Conservation (phyloP, 2,888 invertebrate species). For the Orchesellides sinensis region DNA sequence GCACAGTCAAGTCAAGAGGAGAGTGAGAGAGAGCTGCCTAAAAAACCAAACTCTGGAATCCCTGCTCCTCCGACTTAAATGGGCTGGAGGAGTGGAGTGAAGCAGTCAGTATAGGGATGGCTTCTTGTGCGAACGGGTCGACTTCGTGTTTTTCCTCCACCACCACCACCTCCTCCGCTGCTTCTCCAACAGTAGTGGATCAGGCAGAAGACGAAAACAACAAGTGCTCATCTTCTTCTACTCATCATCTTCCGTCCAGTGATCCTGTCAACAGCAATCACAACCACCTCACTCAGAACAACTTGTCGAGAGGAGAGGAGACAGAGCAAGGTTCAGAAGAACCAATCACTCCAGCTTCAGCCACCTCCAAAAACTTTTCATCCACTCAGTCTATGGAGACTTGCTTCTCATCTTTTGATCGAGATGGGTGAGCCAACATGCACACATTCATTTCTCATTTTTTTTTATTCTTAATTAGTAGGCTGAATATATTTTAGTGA, state of each 20-base stretch:
- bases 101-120: slow-evolving; percentile 31
- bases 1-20: neutral
- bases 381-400: slow-evolving; percentile 84
- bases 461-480: neutral
- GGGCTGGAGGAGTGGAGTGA: neutral
- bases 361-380: neutral
- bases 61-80: no score
- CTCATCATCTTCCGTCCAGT: neutral
- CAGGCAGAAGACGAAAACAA: neutral
- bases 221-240: neutral
- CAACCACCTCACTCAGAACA: neutral
- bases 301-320: neutral
- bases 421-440: slow-evolving; percentile 84
- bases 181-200: neutral
- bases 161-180: slow-evolving; percentile 1
- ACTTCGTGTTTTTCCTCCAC: neutral
- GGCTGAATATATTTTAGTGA: neutral
- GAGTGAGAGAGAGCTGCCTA: no score
- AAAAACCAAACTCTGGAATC: neutral
- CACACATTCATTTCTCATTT: neutral
- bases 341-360: neutral
- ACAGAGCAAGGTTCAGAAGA: neutral
- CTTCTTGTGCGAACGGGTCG: slow-evolving; percentile 41
- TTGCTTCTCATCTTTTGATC: slow-evolving; percentile 93
- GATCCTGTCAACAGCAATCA: neutral